Evolutionary conservation across 2,888 invertebrate genomes (phyloP), one percentile per base, ranked within the genome.

Genomic region (Minunthozetes semirufus): DNA sequence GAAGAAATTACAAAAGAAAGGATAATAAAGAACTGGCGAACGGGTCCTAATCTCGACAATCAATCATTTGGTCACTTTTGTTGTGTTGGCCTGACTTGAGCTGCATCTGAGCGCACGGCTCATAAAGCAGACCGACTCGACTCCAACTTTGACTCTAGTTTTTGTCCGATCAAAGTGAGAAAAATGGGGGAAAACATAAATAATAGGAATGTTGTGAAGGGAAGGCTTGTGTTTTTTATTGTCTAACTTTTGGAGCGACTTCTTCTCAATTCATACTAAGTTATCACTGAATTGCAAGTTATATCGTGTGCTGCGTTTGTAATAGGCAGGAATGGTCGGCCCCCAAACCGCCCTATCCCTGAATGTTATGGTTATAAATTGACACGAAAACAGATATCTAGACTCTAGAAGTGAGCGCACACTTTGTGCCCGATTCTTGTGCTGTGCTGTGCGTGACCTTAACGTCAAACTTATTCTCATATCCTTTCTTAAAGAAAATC

Each of bases 321-420:
- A 68, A 68, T 63, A 68, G 68, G 68, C 68, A 68, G 68, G 68
- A 68, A n/a, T 68, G 68, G 46, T 19, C 68, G 42, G 68, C 68
- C 68, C 42, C 68, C 8, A 68, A 42, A 68, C 68, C 68, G 68
- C 68, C 68, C 42, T 68, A 46, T 42, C 68, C 17, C 11, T 68
- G 68, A 68, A 68, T 68, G 68, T 68, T 68, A 68, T 68, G 68
- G 68, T 68, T 68, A 68, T 68, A 68, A 68, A 68, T 68, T 68
- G 68, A 68, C 68, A 68, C 68, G 68, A 68, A 68, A 59, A 29
- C 17, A 63, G 63, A 63, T 63, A 63, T 63, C 33, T 63, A 33
- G 38, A 33, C 63, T 63, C 33, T 25, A 33, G 33, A 29, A 38
- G 61, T 22, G 22, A 63, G 63, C 19, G 29, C 38, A 63, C 13